A percentile compares a stretch with the other conserved stretches of the same genome.
phyloP scores from a whole-genome alignment of 2,888 invertebrate genomes.

The Dicyrtoma fusca region DNA sequence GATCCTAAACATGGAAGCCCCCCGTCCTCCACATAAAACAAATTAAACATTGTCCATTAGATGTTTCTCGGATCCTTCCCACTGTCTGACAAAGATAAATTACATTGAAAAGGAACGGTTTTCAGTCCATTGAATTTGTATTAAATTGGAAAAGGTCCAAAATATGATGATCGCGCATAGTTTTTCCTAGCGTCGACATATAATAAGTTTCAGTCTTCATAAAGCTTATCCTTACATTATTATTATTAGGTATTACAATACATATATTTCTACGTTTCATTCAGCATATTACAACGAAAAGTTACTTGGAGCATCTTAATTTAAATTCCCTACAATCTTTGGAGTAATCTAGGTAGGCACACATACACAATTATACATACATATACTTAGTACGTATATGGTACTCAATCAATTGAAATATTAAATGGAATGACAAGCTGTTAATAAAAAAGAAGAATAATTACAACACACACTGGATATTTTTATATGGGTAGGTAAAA shows the following conservation, averaged over 20 bases:
- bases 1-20: not conserved
- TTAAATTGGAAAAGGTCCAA: slow-evolving; percentile 1
- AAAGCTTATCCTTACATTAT: too few species aligned
- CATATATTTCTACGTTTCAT: too few species aligned
- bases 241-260: too few species aligned
- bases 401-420: too few species aligned
- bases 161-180: not conserved
- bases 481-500: not conserved
- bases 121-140: not conserved
- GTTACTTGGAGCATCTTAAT: too few species aligned
- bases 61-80: slow-evolving; percentile 8
- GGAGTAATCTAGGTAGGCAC: too few species aligned
- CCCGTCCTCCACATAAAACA: slow-evolving; percentile 34
- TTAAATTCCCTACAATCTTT: too few species aligned
- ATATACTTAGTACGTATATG: too few species aligned
- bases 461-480: not conserved
- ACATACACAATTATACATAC: too few species aligned
- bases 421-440: not conserved
- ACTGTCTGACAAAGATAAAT: slow-evolving; percentile 13
- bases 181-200: too few species aligned
- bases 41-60: slow-evolving; percentile 34
- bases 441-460: not conserved
- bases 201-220: too few species aligned
- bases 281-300: too few species aligned
- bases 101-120: not conserved